Evolutionary conservation across 2,797 vertebrate species (phyloP), one percentile per base, ranked within the genome.

Genomic region (Ceyx erithaca): DNA sequence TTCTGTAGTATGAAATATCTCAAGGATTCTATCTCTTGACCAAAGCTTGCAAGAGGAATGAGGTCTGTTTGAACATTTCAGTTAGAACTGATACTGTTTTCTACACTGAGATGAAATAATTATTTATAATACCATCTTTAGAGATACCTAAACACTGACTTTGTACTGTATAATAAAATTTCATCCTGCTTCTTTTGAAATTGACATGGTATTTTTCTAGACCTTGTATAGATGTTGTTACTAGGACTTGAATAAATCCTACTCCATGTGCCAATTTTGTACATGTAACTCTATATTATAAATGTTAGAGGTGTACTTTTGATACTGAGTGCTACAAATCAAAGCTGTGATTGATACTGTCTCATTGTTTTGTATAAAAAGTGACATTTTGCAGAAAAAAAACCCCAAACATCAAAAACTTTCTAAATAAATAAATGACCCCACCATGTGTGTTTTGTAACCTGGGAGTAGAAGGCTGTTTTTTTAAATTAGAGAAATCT

Each of bases 141-240:
- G 80, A 95, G 73, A 70, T 49, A 41, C 70, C 48, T 89, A 86
- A 86, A 89, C 58, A 61, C 63, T 1, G 23, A 41, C 55, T 93
- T 91, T 80, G 76, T 92, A 85, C 72, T 70, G 51, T 87, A 55
- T 31, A 82, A 82, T 85, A 91, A 90, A 95, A 79, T 80, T 79
- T 90, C 72, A 26, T 93, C 77, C 69, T 84, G 35, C 59, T 82
- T 82, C 66, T 68, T 85, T 77, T 83, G 69, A 86, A 85, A 82
- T 77, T 85, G 94, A 78, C 51, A 48, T 41, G 19, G 48, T 93
- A 89, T 97, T 97, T 97, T 97, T 96, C 67, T 95, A 96, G 88
- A 58, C 6, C 20, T 25, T 94, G 75, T 94, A 63, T 94, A 95
- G 87, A 28, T 66, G n/a, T 76, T 94, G 58, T 69, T 92, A 89